Conservation (phyloP, 2,888 invertebrate genomes). For the Blastobasis lacticolella region DNA sequence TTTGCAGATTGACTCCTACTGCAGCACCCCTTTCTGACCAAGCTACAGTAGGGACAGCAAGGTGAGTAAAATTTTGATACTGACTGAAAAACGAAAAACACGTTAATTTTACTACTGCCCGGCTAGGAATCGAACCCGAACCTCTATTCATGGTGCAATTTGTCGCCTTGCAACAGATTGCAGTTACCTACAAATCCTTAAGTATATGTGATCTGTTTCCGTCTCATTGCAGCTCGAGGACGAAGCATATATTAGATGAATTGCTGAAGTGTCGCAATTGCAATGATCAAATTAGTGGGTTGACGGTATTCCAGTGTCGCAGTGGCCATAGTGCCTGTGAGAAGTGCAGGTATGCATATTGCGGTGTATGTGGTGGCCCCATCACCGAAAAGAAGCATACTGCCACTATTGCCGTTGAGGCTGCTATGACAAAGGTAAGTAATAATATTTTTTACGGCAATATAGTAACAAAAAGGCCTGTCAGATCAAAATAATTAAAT, state of each 20-base stretch:
- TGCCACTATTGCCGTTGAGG: constrained; percentile 35
- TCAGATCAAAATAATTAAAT: background rate
- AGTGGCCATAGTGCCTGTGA: constrained; percentile 39
- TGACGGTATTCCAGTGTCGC: constrained; percentile 38
- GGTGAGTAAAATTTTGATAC: no score
- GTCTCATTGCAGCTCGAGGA: no score
- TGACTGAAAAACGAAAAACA: no score
- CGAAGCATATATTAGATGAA: constrained; percentile 6
- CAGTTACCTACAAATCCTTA: no score
- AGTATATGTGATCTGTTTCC: no score
- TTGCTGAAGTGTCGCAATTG: constrained; percentile 37
- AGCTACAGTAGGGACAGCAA: no score
- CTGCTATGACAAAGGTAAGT: constrained; percentile 24
- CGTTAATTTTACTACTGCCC: no score
- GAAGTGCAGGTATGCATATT: constrained; percentile 24
- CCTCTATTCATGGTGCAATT: no score
- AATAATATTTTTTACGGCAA: background rate
- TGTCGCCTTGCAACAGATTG: no score
- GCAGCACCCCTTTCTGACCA: no score
- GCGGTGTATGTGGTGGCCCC: constrained; percentile 27
- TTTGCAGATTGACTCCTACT: no score
- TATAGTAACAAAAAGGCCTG: background rate
- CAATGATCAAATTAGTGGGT: constrained; percentile 18
- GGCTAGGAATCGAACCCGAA: no score
- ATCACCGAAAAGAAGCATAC: constrained; percentile 40